These are phyloP conservation scores for Bubo blakistoni DNA, from an alignment of 2,113 vertebrate species.

Conservation along the genomic window DNA sequence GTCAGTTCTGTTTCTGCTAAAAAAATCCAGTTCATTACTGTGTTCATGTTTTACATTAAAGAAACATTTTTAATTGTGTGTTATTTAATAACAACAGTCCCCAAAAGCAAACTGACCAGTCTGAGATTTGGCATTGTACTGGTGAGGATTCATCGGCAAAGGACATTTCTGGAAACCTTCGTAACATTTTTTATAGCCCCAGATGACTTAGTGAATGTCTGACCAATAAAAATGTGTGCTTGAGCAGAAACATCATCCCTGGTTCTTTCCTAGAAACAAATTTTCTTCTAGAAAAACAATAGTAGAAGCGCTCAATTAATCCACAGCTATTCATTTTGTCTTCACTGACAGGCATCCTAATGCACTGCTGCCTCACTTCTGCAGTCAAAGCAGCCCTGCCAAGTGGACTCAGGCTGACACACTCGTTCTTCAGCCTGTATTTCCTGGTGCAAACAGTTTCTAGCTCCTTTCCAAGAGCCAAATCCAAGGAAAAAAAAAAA, in stretches of 20 bases:
- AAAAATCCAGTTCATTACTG: not conserved
- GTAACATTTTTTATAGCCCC: not conserved
- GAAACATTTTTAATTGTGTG: not conserved
- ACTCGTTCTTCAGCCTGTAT: conserved; percentile 42
- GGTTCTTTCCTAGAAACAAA: conserved; percentile 42
- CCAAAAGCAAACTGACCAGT: not conserved
- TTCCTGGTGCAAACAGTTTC: conserved; percentile 50
- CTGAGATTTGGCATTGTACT: not conserved
- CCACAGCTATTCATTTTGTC: conserved; percentile 36
- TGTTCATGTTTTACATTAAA: not conserved
- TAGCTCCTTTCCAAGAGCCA: conserved; percentile 36
- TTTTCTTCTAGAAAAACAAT: conserved; percentile 44
- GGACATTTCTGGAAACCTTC: not conserved
- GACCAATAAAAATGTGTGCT: not conserved
- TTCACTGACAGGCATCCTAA: conserved; percentile 35
- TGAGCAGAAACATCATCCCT: not conserved
- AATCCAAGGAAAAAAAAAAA: not conserved
- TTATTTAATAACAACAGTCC: not conserved
- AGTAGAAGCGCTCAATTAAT: conserved; percentile 17
- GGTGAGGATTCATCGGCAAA: not conserved
- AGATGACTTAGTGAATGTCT: not conserved
- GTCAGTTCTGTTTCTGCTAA: not conserved
- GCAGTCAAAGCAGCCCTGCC: not conserved
- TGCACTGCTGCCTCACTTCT: not conserved
- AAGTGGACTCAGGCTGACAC: not conserved